Percentiles rank a stretch among this genome's conserved stretches.
phyloP scores from a whole-genome alignment of 2,113 vertebrate species.

The Mastomys natalensis region DNA sequence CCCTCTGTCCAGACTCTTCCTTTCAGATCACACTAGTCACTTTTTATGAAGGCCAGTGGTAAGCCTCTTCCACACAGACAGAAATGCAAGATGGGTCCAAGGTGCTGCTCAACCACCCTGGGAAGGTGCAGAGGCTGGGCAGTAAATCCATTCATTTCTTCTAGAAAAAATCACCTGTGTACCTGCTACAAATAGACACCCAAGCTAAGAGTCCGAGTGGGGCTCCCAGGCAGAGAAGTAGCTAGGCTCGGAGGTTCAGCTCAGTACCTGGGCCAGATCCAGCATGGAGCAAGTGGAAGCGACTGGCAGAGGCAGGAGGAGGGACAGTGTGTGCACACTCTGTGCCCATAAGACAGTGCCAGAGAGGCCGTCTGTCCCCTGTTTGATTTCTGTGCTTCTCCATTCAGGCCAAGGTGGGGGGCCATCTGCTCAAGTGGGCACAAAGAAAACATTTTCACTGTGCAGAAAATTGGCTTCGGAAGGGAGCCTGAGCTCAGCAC shows the following conservation, averaged over 20 bases:
- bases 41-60: background rate
- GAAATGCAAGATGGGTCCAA: background rate
- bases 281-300: background rate
- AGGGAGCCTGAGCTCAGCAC: background rate
- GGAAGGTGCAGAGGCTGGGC: background rate
- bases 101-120: background rate
- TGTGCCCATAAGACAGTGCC: background rate
- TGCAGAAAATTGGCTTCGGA: constrained; percentile 63
- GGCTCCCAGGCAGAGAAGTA: background rate
- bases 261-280: background rate
- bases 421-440: constrained; percentile 72
- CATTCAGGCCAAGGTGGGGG: constrained; percentile 75
- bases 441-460: constrained; percentile 60
- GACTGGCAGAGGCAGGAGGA: background rate
- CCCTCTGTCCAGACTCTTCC: background rate
- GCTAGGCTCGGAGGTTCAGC: background rate
- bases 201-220: fast-evolving
- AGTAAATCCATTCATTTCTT: background rate
- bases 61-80: background rate
- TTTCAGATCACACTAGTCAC: fast-evolving
- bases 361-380: constrained; percentile 65
- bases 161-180: background rate
- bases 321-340: background rate
- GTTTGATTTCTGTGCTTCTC: constrained; percentile 65
- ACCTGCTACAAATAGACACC: background rate